Conservation (phyloP, 2,113 vertebrate species). For the Aspiorhynchus laticeps region DNA sequence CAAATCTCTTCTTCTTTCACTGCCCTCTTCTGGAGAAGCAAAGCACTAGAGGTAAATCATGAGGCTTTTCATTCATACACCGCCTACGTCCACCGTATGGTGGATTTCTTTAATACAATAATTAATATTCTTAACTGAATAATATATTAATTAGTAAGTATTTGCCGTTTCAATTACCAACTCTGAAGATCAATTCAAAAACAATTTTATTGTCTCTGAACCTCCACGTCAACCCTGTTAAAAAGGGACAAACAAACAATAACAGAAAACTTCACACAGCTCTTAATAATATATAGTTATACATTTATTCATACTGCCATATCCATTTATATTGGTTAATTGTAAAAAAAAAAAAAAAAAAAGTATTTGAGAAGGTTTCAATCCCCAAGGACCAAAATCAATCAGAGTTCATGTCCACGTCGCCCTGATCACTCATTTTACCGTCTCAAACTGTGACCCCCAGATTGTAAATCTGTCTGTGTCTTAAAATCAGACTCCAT, state of each 20-base stretch:
- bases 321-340: slow-evolving; percentile 78
- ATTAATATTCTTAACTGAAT: not conserved
- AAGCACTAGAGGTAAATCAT: not conserved
- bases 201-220: not conserved
- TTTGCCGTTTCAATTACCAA: not conserved
- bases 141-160: no score
- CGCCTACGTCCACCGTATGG: not conserved
- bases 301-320: slow-evolving; percentile 83
- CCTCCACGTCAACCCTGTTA: not conserved
- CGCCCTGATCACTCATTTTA: not conserved
- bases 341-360: slow-evolving; percentile 73
- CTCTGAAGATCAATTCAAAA: slow-evolving; percentile 1
- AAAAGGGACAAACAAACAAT: not conserved
- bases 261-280: slow-evolving; percentile 51
- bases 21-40: not conserved
- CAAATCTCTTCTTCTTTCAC: not conserved
- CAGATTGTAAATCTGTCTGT: slow-evolving; percentile 5
- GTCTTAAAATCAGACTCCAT: not conserved
- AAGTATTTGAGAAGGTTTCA: slow-evolving; percentile 75
- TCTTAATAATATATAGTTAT: slow-evolving; percentile 84
- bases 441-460: not conserved
- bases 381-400: slow-evolving; percentile 61
- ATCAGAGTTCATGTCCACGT: slow-evolving; percentile 37
- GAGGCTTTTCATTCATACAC: not conserved
- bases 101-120: not conserved